Percentiles rank a stretch among this genome's conserved stretches.
These are phyloP conservation scores for Triplophysa rosa DNA, from an alignment of 2,113 vertebrate genomes.

Conservation along the genomic window DNA sequence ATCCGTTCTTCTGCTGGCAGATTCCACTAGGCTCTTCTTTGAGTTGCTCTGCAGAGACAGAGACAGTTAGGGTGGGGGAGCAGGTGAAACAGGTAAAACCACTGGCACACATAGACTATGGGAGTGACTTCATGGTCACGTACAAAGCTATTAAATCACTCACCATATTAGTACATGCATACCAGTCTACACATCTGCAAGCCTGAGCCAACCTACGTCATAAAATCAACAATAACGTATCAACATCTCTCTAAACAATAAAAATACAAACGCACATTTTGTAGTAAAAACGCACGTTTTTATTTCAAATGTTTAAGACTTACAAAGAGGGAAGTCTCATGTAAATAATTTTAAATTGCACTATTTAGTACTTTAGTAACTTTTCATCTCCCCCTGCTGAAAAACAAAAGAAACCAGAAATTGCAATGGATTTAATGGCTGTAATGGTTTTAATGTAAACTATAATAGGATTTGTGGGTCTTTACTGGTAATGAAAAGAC, in stretches of 20 bases:
- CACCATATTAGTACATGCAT: not conserved
- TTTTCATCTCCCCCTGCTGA: no score
- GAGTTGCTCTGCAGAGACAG: not conserved
- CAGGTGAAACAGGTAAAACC: conserved; percentile 49
- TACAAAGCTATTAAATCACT: conserved; percentile 25
- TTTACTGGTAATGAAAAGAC: no score
- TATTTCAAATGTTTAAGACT: no score
- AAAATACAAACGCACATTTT: not conserved
- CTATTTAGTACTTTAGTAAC: not conserved
- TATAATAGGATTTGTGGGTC: no score
- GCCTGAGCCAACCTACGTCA: not conserved
- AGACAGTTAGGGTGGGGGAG: conserved; percentile 20
- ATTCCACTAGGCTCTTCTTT: conserved; percentile 15
- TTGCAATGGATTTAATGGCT: not conserved
- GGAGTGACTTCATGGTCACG: conserved; percentile 26
- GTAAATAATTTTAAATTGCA: not conserved
- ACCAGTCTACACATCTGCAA: not conserved
- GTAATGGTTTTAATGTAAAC: no score
- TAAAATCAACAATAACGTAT: not conserved
- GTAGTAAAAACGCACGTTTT: no score
- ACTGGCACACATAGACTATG: conserved; percentile 24
- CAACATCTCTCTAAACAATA: not conserved
- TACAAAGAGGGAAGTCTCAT: no score
- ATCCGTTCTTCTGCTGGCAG: conserved; percentile 13
- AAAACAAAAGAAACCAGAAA: not conserved